Conservation (phyloP, 2,113 vertebrate species). For the Naja naja region DNA sequence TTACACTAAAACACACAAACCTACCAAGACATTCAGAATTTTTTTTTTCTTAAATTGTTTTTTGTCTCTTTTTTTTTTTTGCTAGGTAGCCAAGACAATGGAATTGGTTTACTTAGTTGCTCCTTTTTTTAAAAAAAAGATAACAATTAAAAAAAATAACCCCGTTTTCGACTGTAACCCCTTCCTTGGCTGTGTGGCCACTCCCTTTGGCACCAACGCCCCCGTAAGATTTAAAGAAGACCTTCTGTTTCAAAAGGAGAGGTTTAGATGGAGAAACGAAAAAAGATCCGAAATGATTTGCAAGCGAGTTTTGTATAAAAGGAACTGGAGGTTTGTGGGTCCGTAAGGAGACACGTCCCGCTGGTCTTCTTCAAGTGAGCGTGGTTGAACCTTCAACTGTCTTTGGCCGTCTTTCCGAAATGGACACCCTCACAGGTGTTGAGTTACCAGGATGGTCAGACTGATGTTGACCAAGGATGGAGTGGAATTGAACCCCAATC, state of each 20-base stretch:
- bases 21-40: conserved; percentile 35
- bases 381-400: not conserved
- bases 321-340: not conserved
- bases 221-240: conserved; percentile 9
- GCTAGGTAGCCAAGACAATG: conserved; percentile 27
- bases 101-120: conserved; percentile 11
- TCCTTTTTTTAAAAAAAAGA: conserved; percentile 11
- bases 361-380: not conserved
- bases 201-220: conserved; percentile 13
- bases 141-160: not conserved
- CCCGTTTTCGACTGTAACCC: not conserved
- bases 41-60: not conserved
- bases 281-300: conserved; percentile 10
- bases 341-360: no score
- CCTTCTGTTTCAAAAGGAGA: conserved; percentile 6
- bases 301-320: conserved; percentile 20
- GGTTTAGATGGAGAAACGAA: conserved; percentile 21
- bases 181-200: not conserved
- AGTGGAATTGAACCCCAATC: not conserved
- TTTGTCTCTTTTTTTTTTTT: conserved; percentile 23
- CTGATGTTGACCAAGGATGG: not conserved
- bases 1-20: conserved; percentile 41
- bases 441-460: not conserved
- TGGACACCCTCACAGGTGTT: not conserved
- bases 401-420: not conserved